phyloP scores from a whole-genome alignment of 2,888 invertebrate species.

The Acronicta alni region DNA sequence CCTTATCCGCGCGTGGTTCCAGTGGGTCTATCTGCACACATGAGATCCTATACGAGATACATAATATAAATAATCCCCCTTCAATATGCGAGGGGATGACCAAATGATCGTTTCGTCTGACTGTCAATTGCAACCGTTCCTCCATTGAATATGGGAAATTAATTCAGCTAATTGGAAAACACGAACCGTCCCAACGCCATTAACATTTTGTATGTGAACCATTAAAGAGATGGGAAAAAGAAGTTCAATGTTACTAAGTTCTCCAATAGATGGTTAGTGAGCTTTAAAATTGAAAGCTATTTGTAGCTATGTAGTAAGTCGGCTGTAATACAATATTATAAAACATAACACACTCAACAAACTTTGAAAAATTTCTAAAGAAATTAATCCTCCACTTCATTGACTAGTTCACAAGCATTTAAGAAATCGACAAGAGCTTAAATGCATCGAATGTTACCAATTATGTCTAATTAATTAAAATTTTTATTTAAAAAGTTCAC shows the following conservation, averaged over 20 bases:
- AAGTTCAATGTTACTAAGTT: background rate
- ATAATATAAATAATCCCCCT: slow-evolving; percentile 18
- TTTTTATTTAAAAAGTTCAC: too few species aligned
- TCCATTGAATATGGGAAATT: slow-evolving; percentile 64
- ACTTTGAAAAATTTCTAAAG: too few species aligned
- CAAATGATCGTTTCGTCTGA: slow-evolving; percentile 52
- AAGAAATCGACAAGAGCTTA: too few species aligned
- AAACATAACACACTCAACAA: too few species aligned
- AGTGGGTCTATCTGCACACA: slow-evolving; percentile 3
- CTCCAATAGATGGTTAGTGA: background rate
- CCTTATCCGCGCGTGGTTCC: background rate
- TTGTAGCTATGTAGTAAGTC: too few species aligned
- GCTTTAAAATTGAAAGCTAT: background rate
- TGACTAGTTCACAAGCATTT: too few species aligned
- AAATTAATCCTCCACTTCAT: too few species aligned
- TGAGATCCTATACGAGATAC: slow-evolving; percentile 11
- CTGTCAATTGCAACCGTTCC: slow-evolving; percentile 48
- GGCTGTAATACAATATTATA: too few species aligned
- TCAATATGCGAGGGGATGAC: slow-evolving; percentile 18
- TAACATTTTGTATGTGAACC: slow-evolving; percentile 39
- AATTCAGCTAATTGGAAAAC: slow-evolving; percentile 68
- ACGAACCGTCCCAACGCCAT: slow-evolving; percentile 45
- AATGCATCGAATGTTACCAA: too few species aligned
- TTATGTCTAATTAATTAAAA: too few species aligned
- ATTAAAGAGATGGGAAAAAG: background rate